Conservation (phyloP, 2,797 vertebrate species). For the Melanotaenia boesemani region DNA sequence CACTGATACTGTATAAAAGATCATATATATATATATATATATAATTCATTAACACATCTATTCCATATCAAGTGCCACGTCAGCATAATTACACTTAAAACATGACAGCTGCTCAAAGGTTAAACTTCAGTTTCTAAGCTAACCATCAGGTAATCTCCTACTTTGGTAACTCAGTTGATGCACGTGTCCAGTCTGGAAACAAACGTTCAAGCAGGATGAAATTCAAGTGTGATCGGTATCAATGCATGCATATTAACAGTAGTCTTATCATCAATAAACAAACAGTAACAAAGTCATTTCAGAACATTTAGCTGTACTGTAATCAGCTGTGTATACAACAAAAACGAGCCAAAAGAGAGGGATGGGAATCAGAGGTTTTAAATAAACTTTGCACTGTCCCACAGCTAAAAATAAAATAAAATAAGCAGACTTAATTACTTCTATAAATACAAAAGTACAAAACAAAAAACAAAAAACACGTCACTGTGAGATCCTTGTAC, state of each 20-base stretch:
- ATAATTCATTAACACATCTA: constrained; percentile 45
- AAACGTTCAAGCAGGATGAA: constrained; percentile 14
- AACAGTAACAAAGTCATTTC: constrained; percentile 1
- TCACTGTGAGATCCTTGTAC: neutral
- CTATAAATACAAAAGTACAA: neutral
- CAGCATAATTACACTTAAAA: constrained; percentile 13
- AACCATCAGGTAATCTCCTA: neutral
- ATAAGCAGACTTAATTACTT: neutral
- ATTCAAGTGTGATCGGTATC: constrained; percentile 15
- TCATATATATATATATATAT: constrained; percentile 47
- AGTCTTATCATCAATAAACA: constrained; percentile 17
- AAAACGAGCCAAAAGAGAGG: neutral
- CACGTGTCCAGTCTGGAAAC: constrained; percentile 14
- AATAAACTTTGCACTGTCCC: neutral
- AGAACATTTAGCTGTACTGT: neutral
- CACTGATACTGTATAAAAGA: constrained; percentile 43
- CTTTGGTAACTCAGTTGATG: constrained; percentile 37
- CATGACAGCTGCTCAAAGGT: constrained; percentile 12
- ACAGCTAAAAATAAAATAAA: constrained; percentile 1
- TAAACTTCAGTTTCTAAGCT: constrained; percentile 15
- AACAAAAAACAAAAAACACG: neutral
- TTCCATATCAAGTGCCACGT: constrained; percentile 18
- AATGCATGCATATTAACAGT: constrained; percentile 28
- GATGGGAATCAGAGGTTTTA: neutral
- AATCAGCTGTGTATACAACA: constrained; percentile 31